Conservation (phyloP, 2,113 vertebrate species). For the Bos indicus region DNA sequence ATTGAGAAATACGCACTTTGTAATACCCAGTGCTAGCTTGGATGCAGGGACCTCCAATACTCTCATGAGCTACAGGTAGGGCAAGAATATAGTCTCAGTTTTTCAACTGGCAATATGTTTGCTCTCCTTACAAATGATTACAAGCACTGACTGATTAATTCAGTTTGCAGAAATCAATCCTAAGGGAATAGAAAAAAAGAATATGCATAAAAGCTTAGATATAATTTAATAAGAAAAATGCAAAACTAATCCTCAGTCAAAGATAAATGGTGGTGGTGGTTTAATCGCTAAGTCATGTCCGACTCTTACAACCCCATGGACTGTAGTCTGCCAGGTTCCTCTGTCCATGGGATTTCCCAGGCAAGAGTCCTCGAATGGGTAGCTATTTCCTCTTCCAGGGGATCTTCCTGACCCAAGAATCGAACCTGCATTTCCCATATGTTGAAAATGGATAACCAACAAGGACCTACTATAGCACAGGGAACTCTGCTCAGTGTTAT, state of each 20-base stretch:
- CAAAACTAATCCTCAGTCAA: background rate
- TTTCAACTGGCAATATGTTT: background rate
- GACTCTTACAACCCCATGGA: background rate
- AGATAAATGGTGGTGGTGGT: background rate
- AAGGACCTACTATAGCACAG: background rate
- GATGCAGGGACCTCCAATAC: background rate
- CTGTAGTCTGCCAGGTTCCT: background rate
- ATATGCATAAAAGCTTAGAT: background rate
- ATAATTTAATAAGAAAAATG: background rate
- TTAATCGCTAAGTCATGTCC: background rate
- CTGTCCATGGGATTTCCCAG: background rate
- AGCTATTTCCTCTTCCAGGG: background rate
- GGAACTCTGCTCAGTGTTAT: background rate
- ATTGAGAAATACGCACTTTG: background rate
- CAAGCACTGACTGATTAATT: background rate
- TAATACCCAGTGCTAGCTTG: background rate
- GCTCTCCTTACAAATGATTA: background rate
- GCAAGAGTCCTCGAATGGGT: background rate
- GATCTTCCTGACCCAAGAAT: background rate
- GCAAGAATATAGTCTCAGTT: background rate
- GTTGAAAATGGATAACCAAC: background rate
- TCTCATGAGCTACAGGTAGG: background rate
- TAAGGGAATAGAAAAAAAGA: background rate
- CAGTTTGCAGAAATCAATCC: background rate
- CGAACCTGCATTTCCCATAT: background rate